Conservation (phyloP, 2,113 vertebrate genomes). For the Heteronetta atricapilla region DNA sequence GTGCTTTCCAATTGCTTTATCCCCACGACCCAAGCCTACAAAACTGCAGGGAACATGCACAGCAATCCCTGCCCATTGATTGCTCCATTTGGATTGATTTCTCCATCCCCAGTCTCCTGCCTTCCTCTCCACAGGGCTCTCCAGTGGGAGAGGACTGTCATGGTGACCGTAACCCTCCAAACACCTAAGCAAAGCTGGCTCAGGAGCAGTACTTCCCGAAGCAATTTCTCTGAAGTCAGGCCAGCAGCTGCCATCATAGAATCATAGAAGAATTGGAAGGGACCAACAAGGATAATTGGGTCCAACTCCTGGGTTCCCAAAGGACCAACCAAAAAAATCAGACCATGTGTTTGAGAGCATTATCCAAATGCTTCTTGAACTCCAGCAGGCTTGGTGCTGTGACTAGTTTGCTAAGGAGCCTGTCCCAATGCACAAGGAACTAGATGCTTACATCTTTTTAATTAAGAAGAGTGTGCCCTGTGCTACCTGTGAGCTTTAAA, state of each 20-base stretch:
- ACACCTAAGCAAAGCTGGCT: neutral
- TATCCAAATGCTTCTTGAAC: too few species aligned
- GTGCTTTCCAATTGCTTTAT: neutral
- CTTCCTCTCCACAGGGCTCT: neutral
- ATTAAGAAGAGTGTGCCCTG: neutral
- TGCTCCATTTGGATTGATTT: neutral
- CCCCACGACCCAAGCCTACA: neutral
- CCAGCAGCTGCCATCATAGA: neutral
- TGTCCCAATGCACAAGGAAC: too few species aligned
- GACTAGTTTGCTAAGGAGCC: too few species aligned
- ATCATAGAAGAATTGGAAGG: too few species aligned
- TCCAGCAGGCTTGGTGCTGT: too few species aligned
- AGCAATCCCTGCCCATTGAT: neutral
- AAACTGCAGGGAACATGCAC: neutral
- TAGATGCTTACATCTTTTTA: neutral
- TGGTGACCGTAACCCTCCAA: neutral
- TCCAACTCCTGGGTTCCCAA: too few species aligned
- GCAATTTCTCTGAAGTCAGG: accelerated
- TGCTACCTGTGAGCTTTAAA: neutral
- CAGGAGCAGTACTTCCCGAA: neutral
- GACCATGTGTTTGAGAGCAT: too few species aligned
- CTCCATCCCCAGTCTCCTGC: neutral
- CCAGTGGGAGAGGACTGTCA: neutral
- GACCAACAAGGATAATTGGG: too few species aligned
- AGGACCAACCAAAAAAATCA: too few species aligned